Conservation (phyloP, 2,888 invertebrate species). For the Agrochola litura region DNA sequence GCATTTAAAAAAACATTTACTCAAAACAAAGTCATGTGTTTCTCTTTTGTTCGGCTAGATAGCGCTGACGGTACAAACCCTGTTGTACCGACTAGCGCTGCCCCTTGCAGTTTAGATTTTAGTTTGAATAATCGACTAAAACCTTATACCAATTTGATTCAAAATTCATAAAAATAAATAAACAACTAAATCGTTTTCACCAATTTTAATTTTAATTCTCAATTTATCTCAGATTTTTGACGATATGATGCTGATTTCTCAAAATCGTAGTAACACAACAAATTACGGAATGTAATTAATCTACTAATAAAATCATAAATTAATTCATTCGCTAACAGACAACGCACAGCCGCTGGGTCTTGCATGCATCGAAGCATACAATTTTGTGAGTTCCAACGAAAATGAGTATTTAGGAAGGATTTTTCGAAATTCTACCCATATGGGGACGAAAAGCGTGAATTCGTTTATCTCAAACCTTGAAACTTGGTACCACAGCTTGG, state of each 20-base stretch:
- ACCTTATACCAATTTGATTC: rapidly evolving
- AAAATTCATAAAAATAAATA: background rate
- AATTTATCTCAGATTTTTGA: background rate
- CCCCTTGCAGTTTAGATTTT: too few relatives aligned
- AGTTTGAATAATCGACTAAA: slow-evolving; percentile 13
- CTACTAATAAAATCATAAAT: too few relatives aligned
- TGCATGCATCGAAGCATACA: too few relatives aligned
- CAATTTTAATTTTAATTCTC: background rate
- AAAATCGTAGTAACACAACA: background rate
- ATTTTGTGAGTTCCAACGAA: too few relatives aligned
- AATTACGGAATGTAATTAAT: too few relatives aligned
- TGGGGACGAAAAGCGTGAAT: too few relatives aligned
- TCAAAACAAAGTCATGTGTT: background rate
- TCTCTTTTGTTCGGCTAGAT: background rate
- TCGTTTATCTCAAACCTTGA: too few relatives aligned
- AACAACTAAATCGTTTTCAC: background rate
- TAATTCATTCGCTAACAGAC: too few relatives aligned
- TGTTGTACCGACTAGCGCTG: slow-evolving; percentile 36
- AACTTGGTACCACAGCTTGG: too few relatives aligned
- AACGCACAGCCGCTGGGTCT: too few relatives aligned
- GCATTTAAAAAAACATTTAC: background rate
- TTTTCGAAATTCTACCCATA: too few relatives aligned
- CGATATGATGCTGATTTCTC: background rate
- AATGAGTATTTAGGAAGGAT: too few relatives aligned
- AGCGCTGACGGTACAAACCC: background rate